A percentile compares a stretch with the other conserved stretches of the same genome.
These are phyloP conservation scores for Eleginops maclovinus DNA, from an alignment of 2,113 vertebrate genomes.

Conservation along the genomic window DNA sequence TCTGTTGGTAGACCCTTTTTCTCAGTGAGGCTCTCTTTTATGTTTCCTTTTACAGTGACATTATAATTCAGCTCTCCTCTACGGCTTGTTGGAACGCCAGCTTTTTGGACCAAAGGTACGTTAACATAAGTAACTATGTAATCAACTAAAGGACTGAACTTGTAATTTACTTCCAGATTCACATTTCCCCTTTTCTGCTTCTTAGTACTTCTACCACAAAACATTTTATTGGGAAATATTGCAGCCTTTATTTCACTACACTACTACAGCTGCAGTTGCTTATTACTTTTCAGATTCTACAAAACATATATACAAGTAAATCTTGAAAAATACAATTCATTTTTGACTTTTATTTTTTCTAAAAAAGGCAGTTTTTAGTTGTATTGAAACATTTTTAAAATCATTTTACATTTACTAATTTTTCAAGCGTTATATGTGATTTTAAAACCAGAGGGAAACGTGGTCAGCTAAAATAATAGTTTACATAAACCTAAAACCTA, in stretches of 20 bases:
- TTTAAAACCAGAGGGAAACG: neutral
- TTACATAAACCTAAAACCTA: neutral
- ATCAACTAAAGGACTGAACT: neutral
- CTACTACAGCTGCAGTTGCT: neutral
- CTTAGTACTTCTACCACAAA: too few relatives aligned
- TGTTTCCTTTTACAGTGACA: conserved; percentile 81
- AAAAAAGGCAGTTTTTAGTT: neutral
- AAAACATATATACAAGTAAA: neutral
- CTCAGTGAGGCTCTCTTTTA: conserved; percentile 42
- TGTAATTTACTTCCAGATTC: neutral
- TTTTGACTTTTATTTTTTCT: neutral
- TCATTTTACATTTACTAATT: neutral
- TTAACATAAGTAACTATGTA: neutral
- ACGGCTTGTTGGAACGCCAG: conserved; percentile 98
- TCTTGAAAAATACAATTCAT: neutral
- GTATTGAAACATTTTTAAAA: neutral
- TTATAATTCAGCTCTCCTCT: conserved; percentile 94
- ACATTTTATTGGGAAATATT: neutral
- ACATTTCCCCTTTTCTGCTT: neutral
- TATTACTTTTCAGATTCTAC: neutral
- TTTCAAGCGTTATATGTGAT: neutral
- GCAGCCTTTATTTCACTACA: neutral
- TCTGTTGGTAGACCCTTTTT: neutral
- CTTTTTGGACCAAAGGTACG: conserved; percentile 96
- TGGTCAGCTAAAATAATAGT: neutral